Conservation (phyloP, 2,888 invertebrate genomes). For the Teleogryllus oceanicus region DNA sequence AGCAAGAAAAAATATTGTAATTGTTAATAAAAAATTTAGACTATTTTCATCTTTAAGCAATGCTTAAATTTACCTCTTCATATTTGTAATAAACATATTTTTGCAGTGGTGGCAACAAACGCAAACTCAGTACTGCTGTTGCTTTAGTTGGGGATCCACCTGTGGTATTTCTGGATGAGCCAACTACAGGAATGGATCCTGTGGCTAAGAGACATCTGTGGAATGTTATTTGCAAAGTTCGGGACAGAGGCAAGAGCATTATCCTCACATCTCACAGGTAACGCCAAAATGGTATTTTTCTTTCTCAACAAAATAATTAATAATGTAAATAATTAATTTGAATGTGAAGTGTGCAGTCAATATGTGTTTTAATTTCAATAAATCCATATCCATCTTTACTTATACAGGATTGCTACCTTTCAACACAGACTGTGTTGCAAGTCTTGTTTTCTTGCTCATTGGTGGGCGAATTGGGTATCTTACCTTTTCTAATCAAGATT, state of each 20-base stretch:
- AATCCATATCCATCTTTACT: neutral
- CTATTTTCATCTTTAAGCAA: too few relatives aligned
- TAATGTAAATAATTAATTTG: too few relatives aligned
- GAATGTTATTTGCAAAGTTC: slow-evolving; percentile 66
- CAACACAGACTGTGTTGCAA: too few relatives aligned
- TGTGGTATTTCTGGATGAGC: slow-evolving; percentile 64
- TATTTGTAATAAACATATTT: too few relatives aligned
- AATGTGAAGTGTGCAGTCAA: too few relatives aligned
- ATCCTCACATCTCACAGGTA: slow-evolving; percentile 72
- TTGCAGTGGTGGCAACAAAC: slow-evolving; percentile 68
- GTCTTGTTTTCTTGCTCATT: too few relatives aligned
- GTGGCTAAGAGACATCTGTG: slow-evolving; percentile 76
- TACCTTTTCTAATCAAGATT: too few relatives aligned
- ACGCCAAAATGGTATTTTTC: slow-evolving; percentile 24
- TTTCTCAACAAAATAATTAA: neutral
- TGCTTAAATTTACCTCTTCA: too few relatives aligned
- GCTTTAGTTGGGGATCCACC: slow-evolving; percentile 66
- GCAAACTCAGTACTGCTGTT: slow-evolving; percentile 69
- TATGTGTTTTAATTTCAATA: neutral
- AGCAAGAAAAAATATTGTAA: too few relatives aligned
- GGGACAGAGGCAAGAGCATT: slow-evolving; percentile 69
- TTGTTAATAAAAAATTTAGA: too few relatives aligned
- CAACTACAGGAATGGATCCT: slow-evolving; percentile 69
- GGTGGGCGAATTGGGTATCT: too few relatives aligned
- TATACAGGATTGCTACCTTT: too few relatives aligned